Evolutionary conservation across 2,113 vertebrate species (phyloP), one percentile per base, ranked within the genome.

Genomic region (Vombatus ursinus): DNA sequence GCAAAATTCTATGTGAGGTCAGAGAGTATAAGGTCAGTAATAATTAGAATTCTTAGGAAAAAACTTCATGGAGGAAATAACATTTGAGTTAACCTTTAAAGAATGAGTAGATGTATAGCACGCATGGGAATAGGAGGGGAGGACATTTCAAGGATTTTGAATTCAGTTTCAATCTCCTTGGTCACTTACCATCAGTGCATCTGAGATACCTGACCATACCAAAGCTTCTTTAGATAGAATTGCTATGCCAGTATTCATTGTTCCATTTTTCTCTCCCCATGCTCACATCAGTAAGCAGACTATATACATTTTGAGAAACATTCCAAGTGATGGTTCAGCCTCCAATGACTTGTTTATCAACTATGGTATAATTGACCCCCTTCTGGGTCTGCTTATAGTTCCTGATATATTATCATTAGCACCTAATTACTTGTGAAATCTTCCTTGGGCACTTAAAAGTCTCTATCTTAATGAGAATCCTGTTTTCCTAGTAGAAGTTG

Each of bases 381-480:
- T 99, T 22, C 97, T 99, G 84, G 97, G 98, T 44, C 97, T 99
- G 48, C 98, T 99, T 0, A 98, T 98, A 28, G 97, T 98, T 92
- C 99, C 99, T 92, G 98, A 99, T 92, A 98, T 99, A 91, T 99
- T 99, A 52, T 97, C 98, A n/a, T 98, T 99, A 96, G 97, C 99
- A 96, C 98, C 99, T 57, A 98, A 99, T 9, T 99, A 99, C 94
- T 97, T 99, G 89, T 99, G 99, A 84, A 99, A 99, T 22, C 97
- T 99, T 52, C 99, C 99, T 0, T 99, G 99, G 99, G 99, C 99
- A 0, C 97, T 99, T 96, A 99, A 99, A 16, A 99, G 99, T 98
- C 98, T 99, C 93, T 99, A 99, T 97, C 99, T 99, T 50, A 99
- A 99, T 95, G 99, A 99, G 98, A 99, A 99, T 97, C 99, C 99